Base-by-base conservation (phyloP, 2,888 invertebrate species). In the Rhyacophila evoluta region DNA sequence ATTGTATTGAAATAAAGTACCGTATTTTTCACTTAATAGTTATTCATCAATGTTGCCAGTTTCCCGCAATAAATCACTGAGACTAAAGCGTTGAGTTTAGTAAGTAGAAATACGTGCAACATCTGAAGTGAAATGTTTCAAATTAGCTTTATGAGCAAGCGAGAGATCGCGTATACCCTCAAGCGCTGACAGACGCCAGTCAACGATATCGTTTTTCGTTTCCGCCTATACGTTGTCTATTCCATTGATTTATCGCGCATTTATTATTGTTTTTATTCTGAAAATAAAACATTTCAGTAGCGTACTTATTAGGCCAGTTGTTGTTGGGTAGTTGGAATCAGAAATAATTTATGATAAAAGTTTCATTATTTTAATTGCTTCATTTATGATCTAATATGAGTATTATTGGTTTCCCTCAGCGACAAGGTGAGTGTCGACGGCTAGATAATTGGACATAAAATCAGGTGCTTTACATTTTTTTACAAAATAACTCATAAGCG, bases 81-180 rank as follows among this genome's bases (percentile, higher is more conserved):
- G 19, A 55, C 55, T 55, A 10, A 25, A 55, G 55, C 19, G 55
- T 55, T 55, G 55, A 55, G 19, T 55, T 55, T 55, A 19, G 19
- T 15, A 55, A 55, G 55, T 55, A 19, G 19, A 55, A 19, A 25
- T 2, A 19, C 19, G 55, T 55, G 55, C 55, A 55, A 55, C 55
- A 19, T 55, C 55, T 55, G 19, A 55, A 55, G 55, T 55, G 55
- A 55, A 55, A 55, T 25, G 55, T 55, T 55, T 55, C 19, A 55
- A 55, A 55, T 55, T 55, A 55, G 55, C 55, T 55, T 55, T 55
- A 55, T 10, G 19, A 15, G 19, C 55, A 55, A 55, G 15, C 19
- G 55, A 55, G 19, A 19, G 55, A 55, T 55, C 55, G 15, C 55
- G 55, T 15, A 55, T 19, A 19, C 55, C 55, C 25, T 19, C 15